A percentile compares a stretch with the other conserved stretches of the same genome.
Evolutionary conservation across 2,888 invertebrate species (phyloP).

Genomic region (Odontothrips loti): DNA sequence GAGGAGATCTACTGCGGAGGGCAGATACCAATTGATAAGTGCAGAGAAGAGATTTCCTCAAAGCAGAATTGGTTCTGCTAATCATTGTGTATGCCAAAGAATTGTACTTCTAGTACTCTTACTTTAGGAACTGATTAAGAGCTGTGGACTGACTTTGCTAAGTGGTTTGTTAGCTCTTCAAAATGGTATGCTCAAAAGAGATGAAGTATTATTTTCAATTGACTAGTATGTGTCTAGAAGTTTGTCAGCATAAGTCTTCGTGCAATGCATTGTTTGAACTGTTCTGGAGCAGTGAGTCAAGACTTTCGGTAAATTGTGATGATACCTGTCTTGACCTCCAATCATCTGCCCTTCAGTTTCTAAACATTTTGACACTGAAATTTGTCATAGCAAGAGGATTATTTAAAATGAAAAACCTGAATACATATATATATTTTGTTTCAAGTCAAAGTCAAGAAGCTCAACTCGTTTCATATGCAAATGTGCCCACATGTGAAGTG

Average conservation of each 20-base stretch:
- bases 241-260: neutral
- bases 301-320: neutral
- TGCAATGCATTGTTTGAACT: no score
- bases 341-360: no score
- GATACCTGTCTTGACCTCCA: neutral
- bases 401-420: neutral
- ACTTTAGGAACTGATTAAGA: slow-evolving; percentile 7
- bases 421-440: neutral
- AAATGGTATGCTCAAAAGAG: slow-evolving; percentile 8
- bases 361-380: no score
- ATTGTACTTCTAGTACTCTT: slow-evolving; percentile 16
- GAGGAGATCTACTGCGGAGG: neutral
- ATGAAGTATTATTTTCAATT: slow-evolving; percentile 18
- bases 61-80: slow-evolving; percentile 7
- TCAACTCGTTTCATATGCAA: neutral
- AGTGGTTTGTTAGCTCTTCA: neutral
- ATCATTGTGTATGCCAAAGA: slow-evolving; percentile 16
- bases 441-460: neutral
- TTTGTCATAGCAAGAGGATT: no score
- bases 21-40: neutral
- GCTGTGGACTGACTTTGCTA: neutral
- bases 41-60: neutral
- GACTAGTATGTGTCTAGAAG: slow-evolving; percentile 2
- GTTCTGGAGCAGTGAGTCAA: neutral
- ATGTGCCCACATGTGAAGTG: neutral